Evolutionary conservation across 2,113 vertebrate species (phyloP).

Genomic region (Peromyscus polionotus): DNA sequence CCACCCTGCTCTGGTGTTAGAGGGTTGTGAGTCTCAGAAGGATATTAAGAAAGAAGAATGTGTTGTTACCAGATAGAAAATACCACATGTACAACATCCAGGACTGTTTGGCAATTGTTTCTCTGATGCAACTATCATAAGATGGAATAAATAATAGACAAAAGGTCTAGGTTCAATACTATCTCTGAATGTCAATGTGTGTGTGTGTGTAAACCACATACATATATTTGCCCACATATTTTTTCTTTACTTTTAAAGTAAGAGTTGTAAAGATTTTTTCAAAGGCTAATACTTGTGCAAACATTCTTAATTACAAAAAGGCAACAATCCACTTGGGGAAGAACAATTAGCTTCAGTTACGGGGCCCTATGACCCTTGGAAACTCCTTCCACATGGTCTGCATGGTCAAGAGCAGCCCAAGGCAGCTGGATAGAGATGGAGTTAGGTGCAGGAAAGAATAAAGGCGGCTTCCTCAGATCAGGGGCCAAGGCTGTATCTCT

Average conservation of each 20-base stretch:
- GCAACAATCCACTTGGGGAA: not conserved
- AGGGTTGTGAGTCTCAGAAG: constrained; percentile 6
- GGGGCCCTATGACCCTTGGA: not conserved
- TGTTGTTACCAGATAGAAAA: not conserved
- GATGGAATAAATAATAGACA: not conserved
- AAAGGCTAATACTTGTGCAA: not conserved
- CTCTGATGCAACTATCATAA: not conserved
- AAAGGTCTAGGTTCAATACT: not conserved
- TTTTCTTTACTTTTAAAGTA: not conserved
- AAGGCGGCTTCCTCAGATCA: not conserved
- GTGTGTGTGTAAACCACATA: no score
- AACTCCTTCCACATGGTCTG: not conserved
- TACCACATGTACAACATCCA: not conserved
- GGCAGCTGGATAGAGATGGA: not conserved
- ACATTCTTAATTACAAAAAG: not conserved
- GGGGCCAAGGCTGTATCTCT: not conserved
- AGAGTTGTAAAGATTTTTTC: not conserved
- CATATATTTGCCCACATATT: not conserved
- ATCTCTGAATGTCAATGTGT: not conserved
- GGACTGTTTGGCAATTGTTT: not conserved
- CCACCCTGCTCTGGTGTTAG: not conserved
- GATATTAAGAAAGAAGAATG: constrained; percentile 3
- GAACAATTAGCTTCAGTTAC: not conserved
- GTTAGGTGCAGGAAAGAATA: not conserved
- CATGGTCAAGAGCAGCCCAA: not conserved